These are phyloP conservation scores for Itoplectis maculator DNA, from an alignment of 2,888 invertebrate species.

Conservation along the genomic window DNA sequence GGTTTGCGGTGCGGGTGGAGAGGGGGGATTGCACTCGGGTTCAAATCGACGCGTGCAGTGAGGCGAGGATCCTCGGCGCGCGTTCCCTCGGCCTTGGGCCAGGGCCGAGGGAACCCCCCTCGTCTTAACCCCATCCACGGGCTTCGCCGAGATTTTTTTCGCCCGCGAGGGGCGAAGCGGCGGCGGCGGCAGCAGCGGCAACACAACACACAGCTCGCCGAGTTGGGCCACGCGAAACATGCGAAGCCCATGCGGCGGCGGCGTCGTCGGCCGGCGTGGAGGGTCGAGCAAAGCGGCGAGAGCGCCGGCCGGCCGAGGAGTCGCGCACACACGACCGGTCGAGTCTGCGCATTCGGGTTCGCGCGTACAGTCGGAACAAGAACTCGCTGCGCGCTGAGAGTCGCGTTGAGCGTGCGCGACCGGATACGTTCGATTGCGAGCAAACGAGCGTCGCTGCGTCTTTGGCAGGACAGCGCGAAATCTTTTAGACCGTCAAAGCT, in stretches of 20 bases:
- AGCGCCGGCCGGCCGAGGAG: constrained; percentile 2
- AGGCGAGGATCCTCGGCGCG: constrained; percentile 8
- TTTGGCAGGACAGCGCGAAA: neutral
- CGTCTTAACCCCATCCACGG: constrained; percentile 56
- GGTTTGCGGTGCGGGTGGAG: neutral
- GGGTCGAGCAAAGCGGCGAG: constrained; percentile 64
- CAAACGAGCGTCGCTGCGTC: no score
- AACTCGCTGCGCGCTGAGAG: constrained; percentile 23
- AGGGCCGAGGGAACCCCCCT: no score
- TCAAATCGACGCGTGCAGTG: constrained; percentile 18
- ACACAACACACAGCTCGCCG: neutral
- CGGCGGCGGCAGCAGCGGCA: constrained; percentile 7
- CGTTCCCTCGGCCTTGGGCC: constrained; percentile 56
- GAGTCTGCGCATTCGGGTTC: constrained; percentile 74
- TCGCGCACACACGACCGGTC: constrained; percentile 66
- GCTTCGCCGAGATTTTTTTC: constrained; percentile 45
- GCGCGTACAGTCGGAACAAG: constrained; percentile 50
- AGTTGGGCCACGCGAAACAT: constrained; percentile 20
- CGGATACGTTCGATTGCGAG: neutral
- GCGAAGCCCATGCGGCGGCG: constrained; percentile 62
- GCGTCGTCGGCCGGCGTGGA: no score
- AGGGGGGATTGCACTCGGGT: neutral
- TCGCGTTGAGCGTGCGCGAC: no score
- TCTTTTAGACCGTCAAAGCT: constrained; percentile 10
- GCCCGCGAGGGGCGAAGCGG: constrained; percentile 35